These are phyloP conservation scores for Cephus rjabovi DNA, from an alignment of 2,888 invertebrate species.

Conservation along the genomic window DNA sequence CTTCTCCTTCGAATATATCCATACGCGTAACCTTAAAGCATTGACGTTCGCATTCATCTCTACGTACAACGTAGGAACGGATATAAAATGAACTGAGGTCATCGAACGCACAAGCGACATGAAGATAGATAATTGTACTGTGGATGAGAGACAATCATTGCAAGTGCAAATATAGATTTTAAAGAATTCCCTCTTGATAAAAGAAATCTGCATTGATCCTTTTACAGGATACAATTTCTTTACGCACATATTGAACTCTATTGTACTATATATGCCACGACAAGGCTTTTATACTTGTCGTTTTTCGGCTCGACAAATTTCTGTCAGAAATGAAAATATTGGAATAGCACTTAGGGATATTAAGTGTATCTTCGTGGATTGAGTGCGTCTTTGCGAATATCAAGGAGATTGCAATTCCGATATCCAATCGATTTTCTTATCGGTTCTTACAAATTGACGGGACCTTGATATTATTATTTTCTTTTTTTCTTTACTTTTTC, in stretches of 20 bases:
- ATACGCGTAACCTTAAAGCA: neutral
- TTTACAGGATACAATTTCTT: neutral
- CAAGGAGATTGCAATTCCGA: neutral
- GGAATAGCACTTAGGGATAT: conserved; percentile 15
- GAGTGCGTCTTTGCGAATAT: neutral
- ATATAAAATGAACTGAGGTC: neutral
- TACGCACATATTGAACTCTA: neutral
- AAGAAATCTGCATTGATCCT: neutral
- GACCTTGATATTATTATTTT: neutral
- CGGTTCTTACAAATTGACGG: neutral
- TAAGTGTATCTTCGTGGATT: conserved; percentile 9
- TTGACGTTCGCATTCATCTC: neutral
- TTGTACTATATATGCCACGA: neutral
- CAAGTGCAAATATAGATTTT: neutral
- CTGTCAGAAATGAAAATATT: conserved; percentile 14
- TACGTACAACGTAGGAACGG: neutral
- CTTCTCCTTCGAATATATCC: neutral
- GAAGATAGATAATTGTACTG: neutral
- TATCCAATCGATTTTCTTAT: neutral
- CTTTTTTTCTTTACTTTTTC: neutral
- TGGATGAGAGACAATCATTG: neutral
- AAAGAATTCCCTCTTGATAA: neutral
- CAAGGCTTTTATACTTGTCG: neutral
- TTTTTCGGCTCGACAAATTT: neutral
- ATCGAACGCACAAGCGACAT: neutral